Evolutionary conservation across 2,797 vertebrate species (phyloP).

Genomic region (Sebastes dallii): DNA sequence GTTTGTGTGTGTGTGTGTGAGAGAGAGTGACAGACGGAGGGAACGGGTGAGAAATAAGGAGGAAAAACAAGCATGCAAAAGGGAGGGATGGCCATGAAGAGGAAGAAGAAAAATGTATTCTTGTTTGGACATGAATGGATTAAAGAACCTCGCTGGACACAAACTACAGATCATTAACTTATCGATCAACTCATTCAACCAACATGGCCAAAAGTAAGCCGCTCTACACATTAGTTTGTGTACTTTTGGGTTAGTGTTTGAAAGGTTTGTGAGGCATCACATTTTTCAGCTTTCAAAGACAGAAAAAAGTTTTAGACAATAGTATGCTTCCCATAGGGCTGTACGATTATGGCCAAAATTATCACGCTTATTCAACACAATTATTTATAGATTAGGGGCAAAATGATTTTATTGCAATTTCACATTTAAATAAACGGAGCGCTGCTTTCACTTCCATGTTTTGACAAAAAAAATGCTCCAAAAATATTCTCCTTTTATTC

Average conservation of each 20-base stretch:
- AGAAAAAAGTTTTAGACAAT: neutral
- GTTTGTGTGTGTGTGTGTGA: neutral
- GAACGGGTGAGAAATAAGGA: neutral
- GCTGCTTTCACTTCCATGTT: too few relatives aligned
- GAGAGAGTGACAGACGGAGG: neutral
- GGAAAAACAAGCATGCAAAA: neutral
- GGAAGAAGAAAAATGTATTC: neutral
- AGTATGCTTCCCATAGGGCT: neutral
- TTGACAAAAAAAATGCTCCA: too few relatives aligned
- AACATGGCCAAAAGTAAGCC: neutral
- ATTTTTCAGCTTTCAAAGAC: neutral
- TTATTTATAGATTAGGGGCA: too few relatives aligned
- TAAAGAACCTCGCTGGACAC: neutral
- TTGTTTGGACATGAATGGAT: neutral
- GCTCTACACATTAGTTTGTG: neutral
- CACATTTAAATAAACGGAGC: too few relatives aligned
- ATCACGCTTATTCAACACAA: too few relatives aligned
- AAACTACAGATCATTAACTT: neutral
- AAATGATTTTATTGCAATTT: too few relatives aligned
- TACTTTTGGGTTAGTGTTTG: neutral
- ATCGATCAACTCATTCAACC: neutral
- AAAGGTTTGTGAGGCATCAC: fast-evolving
- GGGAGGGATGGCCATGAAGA: neutral
- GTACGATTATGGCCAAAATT: too few relatives aligned
- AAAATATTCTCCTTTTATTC: too few relatives aligned